Conservation (phyloP, 2,888 invertebrate genomes). For the Perithous albicinctus region DNA sequence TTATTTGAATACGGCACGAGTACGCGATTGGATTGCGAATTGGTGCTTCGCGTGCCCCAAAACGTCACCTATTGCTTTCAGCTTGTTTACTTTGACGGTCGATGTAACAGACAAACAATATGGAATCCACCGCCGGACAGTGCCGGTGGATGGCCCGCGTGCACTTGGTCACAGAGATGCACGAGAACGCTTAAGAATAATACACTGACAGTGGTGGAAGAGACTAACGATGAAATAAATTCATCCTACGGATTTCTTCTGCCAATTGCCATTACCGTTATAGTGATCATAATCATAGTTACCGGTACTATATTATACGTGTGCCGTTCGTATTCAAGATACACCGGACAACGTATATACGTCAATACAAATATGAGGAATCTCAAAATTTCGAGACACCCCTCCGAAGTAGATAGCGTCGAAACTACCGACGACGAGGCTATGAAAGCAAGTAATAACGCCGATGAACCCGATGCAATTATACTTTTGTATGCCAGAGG, state of each 20-base stretch:
- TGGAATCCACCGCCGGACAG: conserved; percentile 69
- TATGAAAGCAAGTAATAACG: conserved; percentile 31
- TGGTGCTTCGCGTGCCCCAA: conserved; percentile 36
- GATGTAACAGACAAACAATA: conserved; percentile 66
- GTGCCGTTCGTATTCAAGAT: conserved; percentile 46
- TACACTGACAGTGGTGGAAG: conserved; percentile 37
- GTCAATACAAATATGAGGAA: conserved; percentile 59
- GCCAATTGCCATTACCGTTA: conserved; percentile 58
- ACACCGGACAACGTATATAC: conserved; percentile 35
- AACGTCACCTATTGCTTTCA: conserved; percentile 66
- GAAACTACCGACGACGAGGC: conserved; percentile 65
- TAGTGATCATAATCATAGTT: conserved; percentile 53
- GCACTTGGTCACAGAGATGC: conserved; percentile 69
- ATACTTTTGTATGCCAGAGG: conserved; percentile 74
- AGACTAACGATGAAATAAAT: conserved; percentile 24
- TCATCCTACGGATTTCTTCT: conserved; percentile 39
- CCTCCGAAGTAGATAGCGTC: conserved; percentile 52
- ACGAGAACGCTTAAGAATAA: conserved; percentile 38
- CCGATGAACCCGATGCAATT: conserved; percentile 66
- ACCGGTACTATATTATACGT: conserved; percentile 44
- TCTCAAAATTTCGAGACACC: conserved; percentile 37
- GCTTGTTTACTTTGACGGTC: conserved; percentile 66
- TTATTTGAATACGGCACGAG: conserved; percentile 41
- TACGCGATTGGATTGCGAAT: conserved; percentile 64
- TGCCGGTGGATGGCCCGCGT: conserved; percentile 28